Evolutionary conservation across 2,888 invertebrate genomes (phyloP).

Genomic region (Eucera pruinosa): DNA sequence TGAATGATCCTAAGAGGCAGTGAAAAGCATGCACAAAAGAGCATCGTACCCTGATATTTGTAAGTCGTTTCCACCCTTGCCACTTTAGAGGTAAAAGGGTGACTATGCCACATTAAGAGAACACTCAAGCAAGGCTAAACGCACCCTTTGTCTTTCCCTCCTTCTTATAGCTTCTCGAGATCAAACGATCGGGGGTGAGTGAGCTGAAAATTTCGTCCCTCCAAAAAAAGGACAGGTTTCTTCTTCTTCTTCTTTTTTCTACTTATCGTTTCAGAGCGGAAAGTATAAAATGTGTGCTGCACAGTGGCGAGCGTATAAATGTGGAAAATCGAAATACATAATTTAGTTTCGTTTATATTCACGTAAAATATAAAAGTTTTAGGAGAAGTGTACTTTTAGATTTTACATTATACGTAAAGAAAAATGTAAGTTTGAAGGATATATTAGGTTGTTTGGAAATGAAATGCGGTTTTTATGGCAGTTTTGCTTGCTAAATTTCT

Average conservation of each 20-base stretch:
- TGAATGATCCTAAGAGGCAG: constrained; percentile 44
- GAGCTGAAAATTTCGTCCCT: constrained; percentile 31
- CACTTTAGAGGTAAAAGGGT: constrained; percentile 59
- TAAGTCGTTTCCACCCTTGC: constrained; percentile 63
- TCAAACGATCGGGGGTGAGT: constrained; percentile 62
- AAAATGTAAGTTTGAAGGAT: too few species aligned
- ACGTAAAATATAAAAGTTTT: too few species aligned
- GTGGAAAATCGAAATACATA: too few species aligned
- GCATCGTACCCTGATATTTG: constrained; percentile 66
- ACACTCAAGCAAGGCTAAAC: constrained; percentile 65
- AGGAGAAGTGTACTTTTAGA: too few species aligned
- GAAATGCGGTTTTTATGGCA: too few species aligned
- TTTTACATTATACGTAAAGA: too few species aligned
- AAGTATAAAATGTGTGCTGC: background rate
- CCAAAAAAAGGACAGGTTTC: constrained; percentile 7
- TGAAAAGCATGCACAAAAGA: constrained; percentile 62
- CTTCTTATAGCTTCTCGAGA: constrained; percentile 57
- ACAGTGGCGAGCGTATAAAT: too few species aligned
- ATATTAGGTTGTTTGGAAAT: too few species aligned
- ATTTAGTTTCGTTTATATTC: too few species aligned
- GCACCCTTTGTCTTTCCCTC: constrained; percentile 66
- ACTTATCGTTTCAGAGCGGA: background rate
- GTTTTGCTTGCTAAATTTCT: too few species aligned
- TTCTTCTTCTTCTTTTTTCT: background rate
- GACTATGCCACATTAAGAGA: constrained; percentile 66